Base-by-base conservation (phyloP, 2,888 invertebrate genomes). In the Acanthococcus lagerstroemiae region DNA sequence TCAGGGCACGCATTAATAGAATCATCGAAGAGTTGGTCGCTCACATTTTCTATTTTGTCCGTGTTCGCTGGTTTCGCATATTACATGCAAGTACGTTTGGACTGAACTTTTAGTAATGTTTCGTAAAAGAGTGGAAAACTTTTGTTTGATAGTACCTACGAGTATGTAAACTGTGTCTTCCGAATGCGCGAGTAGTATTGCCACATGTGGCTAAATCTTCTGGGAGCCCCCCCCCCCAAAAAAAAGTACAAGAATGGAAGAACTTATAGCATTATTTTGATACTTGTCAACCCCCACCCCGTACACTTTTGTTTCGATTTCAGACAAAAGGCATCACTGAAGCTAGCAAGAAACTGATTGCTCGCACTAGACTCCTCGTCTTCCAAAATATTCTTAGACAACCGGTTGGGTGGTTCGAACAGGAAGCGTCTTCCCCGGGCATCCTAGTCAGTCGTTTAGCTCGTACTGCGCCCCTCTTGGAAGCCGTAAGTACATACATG, bases 11-110 rank as follows among this genome's bases (percentile, higher is more conserved):
- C n/a, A n/a, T n/a, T n/a, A n/a, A n/a, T n/a, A n/a, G n/a, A n/a
- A n/a, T n/a, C n/a, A n/a, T 54, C 68, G 2, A 63, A n/a, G 1
- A 67, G 63, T 67, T 68, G 68, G 68, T 63, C 68, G 3, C 22
- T 48, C 3, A 79, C 80, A 78, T 81, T 81, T 70, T 65, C 80
- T 15, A 73, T 75, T 1, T 73, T 81, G 30, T 80, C 78, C 9
- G 67, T 75, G 15, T 71, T 72, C 4, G 75, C 76, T 48, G 77
- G 74, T 27, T 22, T 77, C 9, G 75, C 77, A 26, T 76, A 77
- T 69, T 74, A 75, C 68, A 70, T 75, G 26, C 74, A 78, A 58
- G 77, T 75, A 70, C 68, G 70, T 71, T 17, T 55, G 12, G 26
- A 6, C 24, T 26, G 25, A 2, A 26, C 7, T 17, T 27, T 9